Evolutionary conservation across 2,888 invertebrate genomes (phyloP), one percentile per base, ranked within the genome.

Genomic region (Caenorhabditis sp.): DNA sequence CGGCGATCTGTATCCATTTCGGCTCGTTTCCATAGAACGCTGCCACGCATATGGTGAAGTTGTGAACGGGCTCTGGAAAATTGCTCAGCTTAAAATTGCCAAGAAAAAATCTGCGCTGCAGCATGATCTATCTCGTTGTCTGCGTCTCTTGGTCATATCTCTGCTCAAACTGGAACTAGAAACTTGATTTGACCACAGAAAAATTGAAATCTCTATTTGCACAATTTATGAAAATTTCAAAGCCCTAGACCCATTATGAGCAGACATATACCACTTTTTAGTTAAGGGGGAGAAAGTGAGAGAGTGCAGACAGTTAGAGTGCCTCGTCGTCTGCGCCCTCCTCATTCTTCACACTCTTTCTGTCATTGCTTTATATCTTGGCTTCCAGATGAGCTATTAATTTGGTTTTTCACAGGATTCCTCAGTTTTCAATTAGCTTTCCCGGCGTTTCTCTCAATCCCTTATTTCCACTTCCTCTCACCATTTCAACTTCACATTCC

Each of bases 1-100:
- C 75, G 8, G 66, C 66, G n/a, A 75, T 75, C 38, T 66, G 75
- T n/a, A 66, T 58, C 75, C 75, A 75, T 58, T 75, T 75, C 6
- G 75, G 66, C 44, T 75, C 75, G n/a, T 56, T 44, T 31, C 75
- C 75, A n/a, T 66, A 75, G 49, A 75, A 47, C 10, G 75, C 58
- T n/a, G 75, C 75, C 10, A 75, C 75, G 59, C 75, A 75, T 10
- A 68, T 49, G 5, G 75, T 28, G 8, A 75, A 31, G 24, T 56
- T 68, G 38, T 75, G 75, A 8, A 56, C 31, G 16, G 75, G 75
- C 38, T 68, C 75, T 75, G 54, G 8, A 61, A 38, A n/a, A n/a
- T n/a, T n/a, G n/a, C n/a, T n/a, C n/a, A n/a, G n/a, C n/a, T n/a
- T n/a, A n/a, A n/a, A n/a, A n/a, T n/a, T n/a, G n/a, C n/a, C n/a